Percentiles rank a stretch among this genome's conserved stretches.
These are phyloP conservation scores for Hypomecis atomaria DNA, from an alignment of 2,888 invertebrate species.

Conservation along the genomic window DNA sequence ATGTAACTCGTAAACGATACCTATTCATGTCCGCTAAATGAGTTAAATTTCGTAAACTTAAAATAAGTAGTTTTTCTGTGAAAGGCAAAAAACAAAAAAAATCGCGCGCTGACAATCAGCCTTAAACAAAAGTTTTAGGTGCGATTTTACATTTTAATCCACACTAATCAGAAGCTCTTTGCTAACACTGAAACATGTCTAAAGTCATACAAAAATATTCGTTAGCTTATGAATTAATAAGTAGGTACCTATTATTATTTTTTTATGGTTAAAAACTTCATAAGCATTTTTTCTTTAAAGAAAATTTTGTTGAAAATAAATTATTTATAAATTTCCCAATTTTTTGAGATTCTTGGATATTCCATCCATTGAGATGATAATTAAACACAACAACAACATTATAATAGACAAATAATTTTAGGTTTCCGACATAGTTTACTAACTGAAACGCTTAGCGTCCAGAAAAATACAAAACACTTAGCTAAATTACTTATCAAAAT, in stretches of 20 bases:
- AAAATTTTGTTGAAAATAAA: neutral
- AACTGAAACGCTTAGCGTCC: slow-evolving; percentile 1
- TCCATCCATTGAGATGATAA: neutral
- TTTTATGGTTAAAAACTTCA: too few species aligned
- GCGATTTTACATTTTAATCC: neutral
- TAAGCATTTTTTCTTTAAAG: neutral
- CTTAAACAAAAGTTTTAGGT: neutral
- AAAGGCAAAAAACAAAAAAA: neutral
- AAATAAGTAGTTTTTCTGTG: too few species aligned
- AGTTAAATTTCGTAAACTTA: too few species aligned
- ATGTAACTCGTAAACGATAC: too few species aligned
- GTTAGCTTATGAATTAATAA: slow-evolving; percentile 12
- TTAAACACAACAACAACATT: neutral
- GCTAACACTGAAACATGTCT: slow-evolving; percentile 23
- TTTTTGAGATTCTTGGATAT: too few species aligned
- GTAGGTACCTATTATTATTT: slow-evolving; percentile 1
- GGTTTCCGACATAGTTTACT: neutral
- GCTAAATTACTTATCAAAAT: slow-evolving; percentile 13
- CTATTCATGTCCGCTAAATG: too few species aligned
- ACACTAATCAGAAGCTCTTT: slow-evolving; percentile 22
- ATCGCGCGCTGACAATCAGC: neutral
- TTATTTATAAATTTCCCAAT: too few species aligned
- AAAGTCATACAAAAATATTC: slow-evolving; percentile 29
- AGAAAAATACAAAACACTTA: slow-evolving; percentile 3
- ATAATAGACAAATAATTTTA: neutral